Base-by-base conservation (phyloP, 2,113 vertebrate genomes). In the Pachyramphus minor region DNA sequence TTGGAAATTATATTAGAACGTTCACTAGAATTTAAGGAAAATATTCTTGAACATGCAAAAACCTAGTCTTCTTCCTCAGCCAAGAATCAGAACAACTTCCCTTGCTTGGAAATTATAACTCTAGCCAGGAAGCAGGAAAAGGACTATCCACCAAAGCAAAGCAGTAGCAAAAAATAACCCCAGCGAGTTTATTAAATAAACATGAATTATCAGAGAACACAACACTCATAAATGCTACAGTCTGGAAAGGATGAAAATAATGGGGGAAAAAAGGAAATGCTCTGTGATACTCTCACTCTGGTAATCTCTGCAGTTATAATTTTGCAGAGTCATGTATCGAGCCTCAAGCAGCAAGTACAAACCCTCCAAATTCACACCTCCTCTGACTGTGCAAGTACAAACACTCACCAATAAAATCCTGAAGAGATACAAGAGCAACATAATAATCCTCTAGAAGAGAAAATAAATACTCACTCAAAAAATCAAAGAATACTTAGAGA, bases 241-340 rank as follows among this genome's bases (percentile, higher is more conserved):
- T 22, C 28, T n/a, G 8, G 0, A 22, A 78, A 62, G 14, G 2
- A 30, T 4, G 22, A 68, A 75, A 68, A 60, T 15, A 30, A 37
- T 13, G 8, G 3, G 3, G 5, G 4, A 8, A 15, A 66, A 53
- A 24, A 39, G 7, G 25, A 14, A 20, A 24, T 27, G 8, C 6
- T 63, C 23, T 53, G 58, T 42, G 21, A 41, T 14, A 20, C 15
- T 14, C 10, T 60, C 37, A 52, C 4, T 47, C n/a, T 22, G 19
- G 11, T 12, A 8, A 21, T 47, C 45, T 77, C 47, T 0, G 0
- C 81, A 89, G 22, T 22, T 28, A 78, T 9, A 5, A n/a, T 56
- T 95, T 95, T 81, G 89, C 83, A 88, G 50, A 78, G 60, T 89
- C 77, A 92, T 78, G 59, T 87, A 67, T 63, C 44, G 55, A 78